phyloP scores from a whole-genome alignment of 2,797 vertebrate genomes.

The Typhlichthys eigenmanni region DNA sequence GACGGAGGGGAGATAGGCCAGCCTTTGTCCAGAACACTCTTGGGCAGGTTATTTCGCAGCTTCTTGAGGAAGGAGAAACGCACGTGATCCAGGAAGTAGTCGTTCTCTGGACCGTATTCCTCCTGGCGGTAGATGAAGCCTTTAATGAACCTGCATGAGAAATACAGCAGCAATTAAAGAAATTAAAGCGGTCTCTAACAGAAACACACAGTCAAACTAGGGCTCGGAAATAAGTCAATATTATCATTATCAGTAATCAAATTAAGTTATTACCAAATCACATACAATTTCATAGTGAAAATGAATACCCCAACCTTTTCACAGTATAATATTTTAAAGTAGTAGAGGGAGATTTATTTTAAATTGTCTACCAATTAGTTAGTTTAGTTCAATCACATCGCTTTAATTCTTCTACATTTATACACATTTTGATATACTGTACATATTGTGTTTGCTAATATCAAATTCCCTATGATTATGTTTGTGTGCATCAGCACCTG shows the following conservation, averaged over 20 bases:
- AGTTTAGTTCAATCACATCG: too few species aligned
- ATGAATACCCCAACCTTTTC: too few species aligned
- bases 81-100: slow-evolving; percentile 93
- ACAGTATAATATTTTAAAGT: too few species aligned
- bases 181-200: background rate
- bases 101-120: slow-evolving; percentile 88
- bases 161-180: background rate
- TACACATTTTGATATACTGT: too few species aligned
- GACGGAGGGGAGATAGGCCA: slow-evolving; percentile 89
- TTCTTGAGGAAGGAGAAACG: slow-evolving; percentile 91
- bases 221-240: slow-evolving; percentile 2
- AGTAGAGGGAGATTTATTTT: too few species aligned
- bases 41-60: slow-evolving; percentile 85
- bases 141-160: slow-evolving; percentile 84
- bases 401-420: too few species aligned
- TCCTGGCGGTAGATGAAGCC: slow-evolving; percentile 93
- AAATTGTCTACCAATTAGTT: too few species aligned
- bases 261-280: too few species aligned
- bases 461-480: too few species aligned
- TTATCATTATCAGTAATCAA: too few species aligned
- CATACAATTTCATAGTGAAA: too few species aligned
- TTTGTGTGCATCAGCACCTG: slow-evolving; percentile 65
- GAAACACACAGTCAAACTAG: slow-evolving; percentile 9
- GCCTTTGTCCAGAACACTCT: slow-evolving; percentile 86
- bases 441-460: too few species aligned